Evolutionary conservation across 2,113 vertebrate species (phyloP).

Genomic region (Micromys minutus): DNA sequence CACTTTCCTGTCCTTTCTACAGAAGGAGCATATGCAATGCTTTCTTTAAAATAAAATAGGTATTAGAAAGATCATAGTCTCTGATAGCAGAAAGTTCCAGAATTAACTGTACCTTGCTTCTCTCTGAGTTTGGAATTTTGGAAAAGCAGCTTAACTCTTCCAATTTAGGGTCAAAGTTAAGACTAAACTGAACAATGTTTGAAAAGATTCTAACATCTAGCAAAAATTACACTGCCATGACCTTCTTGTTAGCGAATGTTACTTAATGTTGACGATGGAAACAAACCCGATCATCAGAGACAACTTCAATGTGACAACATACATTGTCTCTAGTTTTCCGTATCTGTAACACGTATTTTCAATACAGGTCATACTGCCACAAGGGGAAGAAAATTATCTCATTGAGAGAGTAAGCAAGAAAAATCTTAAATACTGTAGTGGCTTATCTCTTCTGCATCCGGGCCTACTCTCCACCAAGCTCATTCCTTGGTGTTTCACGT

Average conservation of each 20-base stretch:
- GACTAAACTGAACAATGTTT: not conserved
- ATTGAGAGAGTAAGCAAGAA: not conserved
- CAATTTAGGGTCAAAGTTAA: not conserved
- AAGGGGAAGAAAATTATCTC: conserved; percentile 25
- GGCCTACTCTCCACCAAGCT: not conserved
- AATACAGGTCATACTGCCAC: not conserved
- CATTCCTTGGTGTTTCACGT: conserved; percentile 32
- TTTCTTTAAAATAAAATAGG: not conserved
- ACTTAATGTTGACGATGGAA: not conserved
- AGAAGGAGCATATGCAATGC: not conserved
- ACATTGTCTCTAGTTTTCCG: conserved; percentile 24
- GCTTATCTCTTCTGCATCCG: not conserved
- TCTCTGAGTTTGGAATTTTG: not conserved
- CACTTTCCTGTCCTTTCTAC: not conserved
- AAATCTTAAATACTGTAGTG: not conserved
- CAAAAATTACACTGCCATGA: conserved; percentile 22
- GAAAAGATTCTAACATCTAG: not conserved
- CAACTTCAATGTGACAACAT: conserved; percentile 12
- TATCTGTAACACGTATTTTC: conserved; percentile 20
- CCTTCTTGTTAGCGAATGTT: not conserved
- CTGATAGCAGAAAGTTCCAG: not conserved
- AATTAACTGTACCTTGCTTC: not conserved
- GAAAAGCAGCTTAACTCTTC: not conserved
- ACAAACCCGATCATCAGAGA: not conserved
- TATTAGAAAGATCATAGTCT: not conserved